Base-by-base conservation (phyloP, 2,113 vertebrate genomes). In the Pleuronectes platessa region DNA sequence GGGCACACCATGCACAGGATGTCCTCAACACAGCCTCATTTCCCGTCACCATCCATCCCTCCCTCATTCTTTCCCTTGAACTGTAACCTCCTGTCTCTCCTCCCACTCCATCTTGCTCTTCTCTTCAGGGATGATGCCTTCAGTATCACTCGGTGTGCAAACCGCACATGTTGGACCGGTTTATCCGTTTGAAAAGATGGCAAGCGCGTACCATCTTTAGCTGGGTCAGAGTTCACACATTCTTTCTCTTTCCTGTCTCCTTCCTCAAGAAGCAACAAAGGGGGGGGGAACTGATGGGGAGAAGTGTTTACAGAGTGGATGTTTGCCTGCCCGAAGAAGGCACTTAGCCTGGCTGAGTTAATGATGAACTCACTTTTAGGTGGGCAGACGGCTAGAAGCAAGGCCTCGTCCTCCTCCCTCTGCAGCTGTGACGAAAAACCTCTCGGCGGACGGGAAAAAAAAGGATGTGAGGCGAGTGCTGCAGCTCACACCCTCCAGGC, bases 11-110 rank as follows among this genome's bases (percentile, higher is more conserved):
- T 37, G 74, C 54, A 81, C 72, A 67, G 73, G 68, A 76, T 58
- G 55, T 83, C 78, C 69, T 71, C 1, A 40, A 49, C 45, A 40
- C 35, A 5, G 56, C 59, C 61, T n/a, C 21, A 24, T 58, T 84
- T 82, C 73, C 78, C 74, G 0, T 69, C 66, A 61, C 73, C 67
- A 24, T 79, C 84, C 61, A 21, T 74, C 49, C 81, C 85, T 87
- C 91, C 89, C 82, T 89, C 89, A 86, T 90, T 91, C 88, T 49
- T 89, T 88, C 53, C 87, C 90, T 90, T 91, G 91, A 91, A 84
- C 88, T 76, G 60, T 89, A 72, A 85, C 86, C 89, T 76, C 47
- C 42, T 24, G 42, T 12, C 79, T 61, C 42, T 61, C 73, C 88
- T 84, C 86, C 83, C 56, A 68, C 75, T 73, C 27, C 54, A 17